Evolutionary conservation across 64 coral and sea anemone species (phyloP), one percentile per base, ranked within the genome.

Genomic region (Stichodactyla mertensii): DNA sequence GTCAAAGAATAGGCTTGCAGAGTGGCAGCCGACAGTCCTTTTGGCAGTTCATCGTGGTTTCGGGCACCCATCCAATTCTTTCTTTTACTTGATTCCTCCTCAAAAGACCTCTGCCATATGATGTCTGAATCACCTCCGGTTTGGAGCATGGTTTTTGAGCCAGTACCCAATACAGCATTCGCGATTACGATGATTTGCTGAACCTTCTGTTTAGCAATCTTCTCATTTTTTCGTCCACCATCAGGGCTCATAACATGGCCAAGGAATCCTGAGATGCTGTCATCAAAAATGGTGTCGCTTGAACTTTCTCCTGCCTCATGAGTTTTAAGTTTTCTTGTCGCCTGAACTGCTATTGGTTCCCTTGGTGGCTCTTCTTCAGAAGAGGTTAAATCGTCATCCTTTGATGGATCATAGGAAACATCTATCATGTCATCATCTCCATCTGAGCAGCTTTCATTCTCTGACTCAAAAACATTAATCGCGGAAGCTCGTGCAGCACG

Each of bases 101-200:
- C 10, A 80, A 80, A 80, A 80, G 16, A 80, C 1, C 0, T 80
- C 1, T 54, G 31, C 52, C 23, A 80, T 80, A 80, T 80, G 31
- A 54, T 52, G 78, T 80, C 78, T 51, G 23, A 52, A 54, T 51
- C 78, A 80, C 78, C 78, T 7, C 78, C 4, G 78, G 52, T 54
- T 80, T 54, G 28, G 28, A 80, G 78, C 78, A 80, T 80, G 31
- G 78, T 80, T 80, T 80, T 80, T 10, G 78, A n/a, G 78, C 78
- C 78, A 14, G 78, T 57, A 57, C 55, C 28, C 28, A 19, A 14
- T 51, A 80, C 78, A 16, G 78, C 78, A 80, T 80, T 6, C 31
- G 78, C 78, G 11, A 80, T 80, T 54, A 36, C n/a, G 4, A 7
- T 80, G 31, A 80, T 54, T 80, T 80, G 78, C 23, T 54, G 31